A percentile compares a stretch with the other conserved stretches of the same genome.
phyloP scores from a whole-genome alignment of 2,797 vertebrate genomes.

The Fringilla coelebs region DNA sequence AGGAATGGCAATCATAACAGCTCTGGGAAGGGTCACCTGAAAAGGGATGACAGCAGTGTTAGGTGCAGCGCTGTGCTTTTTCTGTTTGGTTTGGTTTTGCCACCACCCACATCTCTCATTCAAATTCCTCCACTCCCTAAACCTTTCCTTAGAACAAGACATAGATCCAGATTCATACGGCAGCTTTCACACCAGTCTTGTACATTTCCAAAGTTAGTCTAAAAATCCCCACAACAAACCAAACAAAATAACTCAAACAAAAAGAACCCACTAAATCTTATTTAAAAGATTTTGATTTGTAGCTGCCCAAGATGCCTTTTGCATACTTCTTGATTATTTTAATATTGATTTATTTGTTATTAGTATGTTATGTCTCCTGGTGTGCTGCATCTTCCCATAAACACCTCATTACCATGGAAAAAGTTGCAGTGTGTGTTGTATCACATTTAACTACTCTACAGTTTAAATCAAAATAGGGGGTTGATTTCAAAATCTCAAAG shows the following conservation, averaged over 20 bases:
- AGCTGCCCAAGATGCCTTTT: background rate
- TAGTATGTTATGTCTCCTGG: background rate
- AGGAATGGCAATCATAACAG: slow-evolving; percentile 85
- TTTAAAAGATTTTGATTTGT: background rate
- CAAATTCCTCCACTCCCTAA: background rate
- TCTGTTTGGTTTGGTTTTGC: background rate
- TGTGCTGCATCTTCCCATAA: background rate
- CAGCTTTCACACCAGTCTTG: background rate
- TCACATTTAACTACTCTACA: background rate
- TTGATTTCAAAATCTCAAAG: background rate
- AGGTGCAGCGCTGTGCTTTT: background rate
- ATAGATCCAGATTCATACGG: background rate
- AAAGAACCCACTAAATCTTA: background rate
- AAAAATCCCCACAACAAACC: background rate
- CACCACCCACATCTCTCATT: background rate
- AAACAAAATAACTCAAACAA: background rate
- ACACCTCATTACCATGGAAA: background rate
- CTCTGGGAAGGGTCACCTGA: slow-evolving; percentile 87
- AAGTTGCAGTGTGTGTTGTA: background rate
- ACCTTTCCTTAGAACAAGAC: background rate
- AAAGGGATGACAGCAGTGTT: background rate
- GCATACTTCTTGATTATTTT: background rate
- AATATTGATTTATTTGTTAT: background rate
- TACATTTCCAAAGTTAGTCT: background rate
- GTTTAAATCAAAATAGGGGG: background rate